Evolutionary conservation across 2,113 vertebrate genomes (phyloP).

Genomic region (Pelvicachromis taeniatus): DNA sequence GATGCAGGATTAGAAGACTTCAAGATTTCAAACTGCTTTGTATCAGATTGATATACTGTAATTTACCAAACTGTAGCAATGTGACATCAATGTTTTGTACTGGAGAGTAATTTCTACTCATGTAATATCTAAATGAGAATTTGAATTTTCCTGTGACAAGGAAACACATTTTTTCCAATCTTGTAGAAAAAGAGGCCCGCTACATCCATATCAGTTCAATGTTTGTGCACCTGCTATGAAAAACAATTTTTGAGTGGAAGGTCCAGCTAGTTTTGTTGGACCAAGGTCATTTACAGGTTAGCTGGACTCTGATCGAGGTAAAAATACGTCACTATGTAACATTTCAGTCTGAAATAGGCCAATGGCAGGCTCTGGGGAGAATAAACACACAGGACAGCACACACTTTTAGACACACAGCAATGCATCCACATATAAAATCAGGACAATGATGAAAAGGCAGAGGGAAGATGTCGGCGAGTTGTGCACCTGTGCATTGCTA

Average conservation of each 20-base stretch:
- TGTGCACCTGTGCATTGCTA: conserved; percentile 53
- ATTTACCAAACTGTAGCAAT: not conserved
- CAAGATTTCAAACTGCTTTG: not conserved
- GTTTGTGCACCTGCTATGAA: not conserved
- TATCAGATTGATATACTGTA: not conserved
- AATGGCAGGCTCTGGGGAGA: conserved; percentile 21
- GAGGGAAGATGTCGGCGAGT: conserved; percentile 3
- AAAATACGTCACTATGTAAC: conserved; percentile 7
- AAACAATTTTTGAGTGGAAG: not conserved
- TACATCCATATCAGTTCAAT: not conserved
- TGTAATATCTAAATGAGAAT: not conserved
- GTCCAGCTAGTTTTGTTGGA: not conserved
- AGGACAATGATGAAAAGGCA: conserved; percentile 31
- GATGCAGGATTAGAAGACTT: not conserved
- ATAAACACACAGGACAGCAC: not conserved
- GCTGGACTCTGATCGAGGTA: not conserved
- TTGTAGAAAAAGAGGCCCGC: not conserved
- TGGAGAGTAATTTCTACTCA: not conserved
- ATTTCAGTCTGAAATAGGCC: conserved; percentile 41
- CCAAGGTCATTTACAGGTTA: conserved; percentile 47
- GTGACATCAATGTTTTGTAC: not conserved
- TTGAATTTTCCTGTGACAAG: not conserved
- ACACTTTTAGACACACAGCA: not conserved
- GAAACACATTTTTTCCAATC: not conserved
- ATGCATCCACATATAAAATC: not conserved